Conservation (phyloP, 2,113 vertebrate species). For the Phycodurus eques region DNA sequence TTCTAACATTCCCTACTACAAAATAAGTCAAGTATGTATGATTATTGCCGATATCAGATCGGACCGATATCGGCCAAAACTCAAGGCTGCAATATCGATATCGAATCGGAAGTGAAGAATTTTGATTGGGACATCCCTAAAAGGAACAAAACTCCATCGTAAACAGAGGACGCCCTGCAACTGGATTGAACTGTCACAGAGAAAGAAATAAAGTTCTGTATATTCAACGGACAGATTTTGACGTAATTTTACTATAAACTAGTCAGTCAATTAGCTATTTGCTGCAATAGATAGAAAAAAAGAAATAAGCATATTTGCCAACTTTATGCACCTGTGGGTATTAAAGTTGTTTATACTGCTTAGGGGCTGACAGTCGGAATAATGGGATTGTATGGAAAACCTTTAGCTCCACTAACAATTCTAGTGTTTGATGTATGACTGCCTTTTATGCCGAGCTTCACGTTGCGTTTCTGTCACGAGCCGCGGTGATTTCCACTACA, state of each 20-base stretch:
- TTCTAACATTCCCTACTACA: too few species aligned
- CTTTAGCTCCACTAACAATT: not conserved
- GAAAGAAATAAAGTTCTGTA: not conserved
- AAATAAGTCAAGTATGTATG: too few species aligned
- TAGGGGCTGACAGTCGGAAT: not conserved
- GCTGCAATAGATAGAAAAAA: not conserved
- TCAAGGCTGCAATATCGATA: too few species aligned
- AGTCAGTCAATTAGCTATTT: not conserved
- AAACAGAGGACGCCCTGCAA: too few species aligned
- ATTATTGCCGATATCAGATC: too few species aligned
- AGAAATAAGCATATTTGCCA: too few species aligned
- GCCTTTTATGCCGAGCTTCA: not conserved
- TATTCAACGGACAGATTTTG: not conserved
- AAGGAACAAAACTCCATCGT: too few species aligned
- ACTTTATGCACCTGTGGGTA: not conserved
- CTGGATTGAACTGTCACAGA: too few species aligned
- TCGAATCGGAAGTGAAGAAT: too few species aligned
- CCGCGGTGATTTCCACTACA: not conserved
- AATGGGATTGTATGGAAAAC: not conserved
- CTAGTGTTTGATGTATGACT: not conserved
- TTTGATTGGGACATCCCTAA: too few species aligned
- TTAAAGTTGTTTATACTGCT: not conserved
- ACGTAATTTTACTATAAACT: not conserved
- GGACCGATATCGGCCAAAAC: too few species aligned
- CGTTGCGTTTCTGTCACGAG: not conserved